Percentiles rank a stretch among this genome's conserved stretches.
These are phyloP conservation scores for Mus pahari DNA, from an alignment of 2,113 vertebrate genomes.

Conservation along the genomic window DNA sequence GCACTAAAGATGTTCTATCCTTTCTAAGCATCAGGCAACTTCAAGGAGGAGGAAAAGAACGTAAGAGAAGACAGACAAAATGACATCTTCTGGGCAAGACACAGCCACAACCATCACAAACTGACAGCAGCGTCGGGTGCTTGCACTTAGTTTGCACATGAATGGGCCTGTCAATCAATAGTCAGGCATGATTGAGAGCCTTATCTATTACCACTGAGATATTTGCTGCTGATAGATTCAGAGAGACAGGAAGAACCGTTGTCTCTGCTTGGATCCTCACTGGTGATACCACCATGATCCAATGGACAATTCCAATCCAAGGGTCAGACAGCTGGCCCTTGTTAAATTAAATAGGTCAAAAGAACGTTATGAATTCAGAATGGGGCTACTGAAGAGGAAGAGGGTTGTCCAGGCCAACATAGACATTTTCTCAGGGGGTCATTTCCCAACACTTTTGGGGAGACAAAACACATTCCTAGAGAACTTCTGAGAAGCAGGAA, in stretches of 20 bases:
- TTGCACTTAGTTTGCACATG: too few relatives aligned
- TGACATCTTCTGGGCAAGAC: neutral
- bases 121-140: neutral
- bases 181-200: neutral
- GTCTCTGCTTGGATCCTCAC: neutral
- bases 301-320: neutral
- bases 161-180: too few relatives aligned
- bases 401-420: neutral
- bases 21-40: neutral
- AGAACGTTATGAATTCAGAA: neutral
- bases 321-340: neutral
- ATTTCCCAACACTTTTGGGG: neutral
- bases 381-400: neutral
- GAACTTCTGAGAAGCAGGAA: neutral
- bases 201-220: neutral
- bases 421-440: neutral
- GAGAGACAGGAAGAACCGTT: neutral
- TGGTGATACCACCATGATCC: neutral
- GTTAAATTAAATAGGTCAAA: neutral
- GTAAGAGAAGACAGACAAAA: neutral
- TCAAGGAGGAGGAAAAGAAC: neutral
- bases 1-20: neutral
- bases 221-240: neutral
- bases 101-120: neutral
- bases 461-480: neutral